These are phyloP conservation scores for Penaeus chinensis DNA, from an alignment of 1,140 invertebrate genomes.

Conservation along the genomic window DNA sequence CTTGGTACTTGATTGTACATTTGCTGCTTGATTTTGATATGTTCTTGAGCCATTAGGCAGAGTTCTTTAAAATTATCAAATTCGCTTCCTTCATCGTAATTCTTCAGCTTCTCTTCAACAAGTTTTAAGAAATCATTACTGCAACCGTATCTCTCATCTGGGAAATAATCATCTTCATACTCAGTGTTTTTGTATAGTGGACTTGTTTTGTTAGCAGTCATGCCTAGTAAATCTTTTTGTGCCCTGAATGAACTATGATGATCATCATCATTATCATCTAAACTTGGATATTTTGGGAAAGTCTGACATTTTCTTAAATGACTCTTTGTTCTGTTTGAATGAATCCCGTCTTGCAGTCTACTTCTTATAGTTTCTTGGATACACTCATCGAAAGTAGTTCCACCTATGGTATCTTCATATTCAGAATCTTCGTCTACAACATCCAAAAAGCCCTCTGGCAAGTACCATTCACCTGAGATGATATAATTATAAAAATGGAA, in stretches of 20 bases:
- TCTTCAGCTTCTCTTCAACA: not conserved
- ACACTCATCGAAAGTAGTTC: conserved; percentile 30
- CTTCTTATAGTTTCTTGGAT: conserved; percentile 16
- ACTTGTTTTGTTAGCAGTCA: too few species aligned
- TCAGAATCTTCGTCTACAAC: conserved; percentile 38
- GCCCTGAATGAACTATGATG: too few species aligned
- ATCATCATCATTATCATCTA: too few species aligned
- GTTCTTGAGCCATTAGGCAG: not conserved
- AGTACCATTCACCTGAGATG: conserved; percentile 49
- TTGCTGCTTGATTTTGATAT: not conserved
- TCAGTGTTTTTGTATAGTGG: too few species aligned
- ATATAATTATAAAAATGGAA: not conserved
- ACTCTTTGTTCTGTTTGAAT: not conserved
- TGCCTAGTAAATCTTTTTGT: too few species aligned
- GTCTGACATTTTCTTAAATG: too few species aligned
- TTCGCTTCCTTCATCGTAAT: not conserved
- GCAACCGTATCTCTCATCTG: not conserved
- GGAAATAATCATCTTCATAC: too few species aligned
- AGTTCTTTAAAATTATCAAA: conserved; percentile 5
- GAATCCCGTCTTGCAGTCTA: conserved; percentile 4
- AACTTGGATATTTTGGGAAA: too few species aligned
- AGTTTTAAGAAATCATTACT: conserved; percentile 24
- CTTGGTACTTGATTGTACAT: not conserved
- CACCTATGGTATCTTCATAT: conserved; percentile 29
- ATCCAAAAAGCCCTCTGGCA: conserved; percentile 49